phyloP scores from a whole-genome alignment of 1,140 invertebrate species.

The Bombus polaris region DNA sequence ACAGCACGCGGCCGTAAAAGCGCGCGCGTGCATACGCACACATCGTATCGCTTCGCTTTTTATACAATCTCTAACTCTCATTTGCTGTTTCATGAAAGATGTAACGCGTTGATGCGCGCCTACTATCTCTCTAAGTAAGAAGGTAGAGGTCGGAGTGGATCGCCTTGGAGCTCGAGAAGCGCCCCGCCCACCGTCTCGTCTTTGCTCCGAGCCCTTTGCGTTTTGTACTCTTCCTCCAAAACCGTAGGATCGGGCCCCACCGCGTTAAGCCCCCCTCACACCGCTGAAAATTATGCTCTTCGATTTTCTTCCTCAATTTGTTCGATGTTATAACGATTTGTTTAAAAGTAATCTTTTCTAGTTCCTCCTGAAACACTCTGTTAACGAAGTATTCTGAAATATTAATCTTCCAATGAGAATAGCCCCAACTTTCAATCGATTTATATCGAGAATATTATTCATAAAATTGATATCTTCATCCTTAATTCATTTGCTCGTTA shows the following conservation, averaged over 20 bases:
- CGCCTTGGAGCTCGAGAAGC: slow-evolving; percentile 81
- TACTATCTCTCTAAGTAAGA: slow-evolving; percentile 78
- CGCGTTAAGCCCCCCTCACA: slow-evolving; percentile 62
- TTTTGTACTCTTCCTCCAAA: slow-evolving; percentile 75
- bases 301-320: not conserved
- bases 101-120: slow-evolving; percentile 79
- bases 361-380: not conserved
- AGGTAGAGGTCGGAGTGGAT: slow-evolving; percentile 80
- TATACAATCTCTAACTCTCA: slow-evolving; percentile 64
- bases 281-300: slow-evolving; percentile 1
- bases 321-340: not conserved
- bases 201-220: slow-evolving; percentile 76
- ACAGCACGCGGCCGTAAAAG: slow-evolving; percentile 19
- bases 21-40: slow-evolving; percentile 18
- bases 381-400: no score
- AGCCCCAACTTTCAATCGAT: no score
- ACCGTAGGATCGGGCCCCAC: slow-evolving; percentile 70
- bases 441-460: no score
- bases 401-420: no score
- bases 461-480: no score
- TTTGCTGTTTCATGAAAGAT: slow-evolving; percentile 77
- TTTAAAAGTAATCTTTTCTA: not conserved
- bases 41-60: slow-evolving; percentile 21
- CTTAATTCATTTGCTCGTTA: no score
- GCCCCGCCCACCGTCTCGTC: slow-evolving; percentile 82